These are phyloP conservation scores for Epizoanthus fatuus DNA, from an alignment of 92 coral and sea anemone species.

Conservation along the genomic window DNA sequence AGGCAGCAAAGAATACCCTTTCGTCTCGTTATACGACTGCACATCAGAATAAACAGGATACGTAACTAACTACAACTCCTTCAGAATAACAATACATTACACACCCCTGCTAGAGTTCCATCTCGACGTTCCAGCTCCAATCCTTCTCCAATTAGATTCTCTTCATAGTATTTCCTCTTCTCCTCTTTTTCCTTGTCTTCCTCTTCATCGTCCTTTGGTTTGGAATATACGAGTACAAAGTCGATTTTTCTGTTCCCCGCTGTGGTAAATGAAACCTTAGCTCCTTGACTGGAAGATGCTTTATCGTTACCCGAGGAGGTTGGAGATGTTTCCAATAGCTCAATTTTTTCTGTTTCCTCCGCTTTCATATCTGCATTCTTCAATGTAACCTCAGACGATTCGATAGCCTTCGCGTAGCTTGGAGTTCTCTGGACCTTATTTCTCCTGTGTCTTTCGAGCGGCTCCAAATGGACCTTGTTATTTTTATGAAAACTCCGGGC, in stretches of 20 bases:
- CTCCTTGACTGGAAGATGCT: not conserved
- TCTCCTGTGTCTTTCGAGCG: not conserved
- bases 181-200: constrained; percentile 72
- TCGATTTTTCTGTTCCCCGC: constrained; percentile 67
- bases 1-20: too few species aligned
- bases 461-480: constrained; percentile 16
- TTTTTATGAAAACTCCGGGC: not conserved
- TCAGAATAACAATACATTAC: not conserved
- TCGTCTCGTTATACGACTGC: too few species aligned
- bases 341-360: constrained; percentile 11
- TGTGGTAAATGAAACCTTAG: not conserved
- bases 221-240: constrained; percentile 89
- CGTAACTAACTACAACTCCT: too few species aligned
- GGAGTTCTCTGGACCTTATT: not conserved
- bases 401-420: constrained; percentile 27
- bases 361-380: constrained; percentile 2
- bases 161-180: constrained; percentile 70
- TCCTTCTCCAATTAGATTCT: constrained; percentile 64
- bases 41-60: too few species aligned
- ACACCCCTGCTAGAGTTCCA: constrained; percentile 66
- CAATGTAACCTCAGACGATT: not conserved
- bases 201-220: constrained; percentile 58
- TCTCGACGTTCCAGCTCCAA: constrained; percentile 69
- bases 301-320: not conserved
- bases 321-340: constrained; percentile 1